Evolutionary conservation across 2,113 vertebrate genomes (phyloP).

Genomic region (Ochotona curzoniae): DNA sequence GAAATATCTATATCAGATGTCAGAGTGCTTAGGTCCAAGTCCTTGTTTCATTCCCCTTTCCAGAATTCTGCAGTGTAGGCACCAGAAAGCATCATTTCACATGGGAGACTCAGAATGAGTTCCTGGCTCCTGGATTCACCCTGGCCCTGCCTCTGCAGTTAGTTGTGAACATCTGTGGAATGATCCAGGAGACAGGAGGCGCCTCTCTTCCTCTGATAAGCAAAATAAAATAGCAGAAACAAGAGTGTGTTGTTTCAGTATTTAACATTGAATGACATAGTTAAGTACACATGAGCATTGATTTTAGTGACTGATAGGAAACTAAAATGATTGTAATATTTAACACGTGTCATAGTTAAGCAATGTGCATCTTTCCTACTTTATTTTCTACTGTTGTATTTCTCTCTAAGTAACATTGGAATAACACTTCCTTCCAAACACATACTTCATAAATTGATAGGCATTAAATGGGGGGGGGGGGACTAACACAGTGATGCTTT

Average conservation of each 20-base stretch:
- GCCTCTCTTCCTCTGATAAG: no score
- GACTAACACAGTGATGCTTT: background rate
- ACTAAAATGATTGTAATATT: background rate
- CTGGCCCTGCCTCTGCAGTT: no score
- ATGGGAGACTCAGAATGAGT: no score
- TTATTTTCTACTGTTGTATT: background rate
- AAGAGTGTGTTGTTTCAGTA: conserved; percentile 34
- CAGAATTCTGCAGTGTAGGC: no score
- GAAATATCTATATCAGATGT: no score
- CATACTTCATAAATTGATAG: background rate
- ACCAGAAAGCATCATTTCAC: no score
- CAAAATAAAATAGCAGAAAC: background rate
- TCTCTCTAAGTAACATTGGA: background rate
- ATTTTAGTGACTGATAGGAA: background rate
- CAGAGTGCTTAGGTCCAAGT: no score
- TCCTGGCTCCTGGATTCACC: no score
- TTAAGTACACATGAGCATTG: conserved; percentile 22
- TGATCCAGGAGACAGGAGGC: no score
- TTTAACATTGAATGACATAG: background rate
- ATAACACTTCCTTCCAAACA: background rate
- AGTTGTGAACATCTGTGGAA: no score
- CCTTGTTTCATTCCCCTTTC: no score
- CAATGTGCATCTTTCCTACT: background rate
- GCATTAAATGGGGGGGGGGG: background rate
- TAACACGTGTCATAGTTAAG: background rate